A percentile compares a stretch with the other conserved stretches of the same genome.
These are phyloP conservation scores for Gorsachius goisagi DNA, from an alignment of 2,113 vertebrate genomes.

Conservation along the genomic window DNA sequence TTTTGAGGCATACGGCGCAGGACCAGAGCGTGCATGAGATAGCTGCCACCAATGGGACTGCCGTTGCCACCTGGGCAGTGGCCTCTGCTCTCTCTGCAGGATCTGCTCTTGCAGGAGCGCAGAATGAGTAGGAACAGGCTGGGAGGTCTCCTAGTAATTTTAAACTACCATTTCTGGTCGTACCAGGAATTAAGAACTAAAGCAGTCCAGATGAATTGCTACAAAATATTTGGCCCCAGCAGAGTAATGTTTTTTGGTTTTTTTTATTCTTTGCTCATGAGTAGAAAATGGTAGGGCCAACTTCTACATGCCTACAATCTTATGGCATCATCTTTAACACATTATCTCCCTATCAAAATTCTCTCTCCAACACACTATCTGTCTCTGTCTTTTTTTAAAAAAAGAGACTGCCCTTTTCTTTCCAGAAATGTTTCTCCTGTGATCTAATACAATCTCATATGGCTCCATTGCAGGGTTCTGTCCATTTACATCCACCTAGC, in stretches of 20 bases:
- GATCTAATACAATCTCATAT: rapidly evolving
- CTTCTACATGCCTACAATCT: background rate
- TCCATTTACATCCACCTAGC: background rate
- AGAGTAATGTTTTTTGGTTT: background rate
- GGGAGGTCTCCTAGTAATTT: background rate
- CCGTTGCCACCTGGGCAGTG: background rate
- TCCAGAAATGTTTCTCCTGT: background rate
- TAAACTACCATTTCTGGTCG: background rate
- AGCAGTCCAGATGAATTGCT: background rate
- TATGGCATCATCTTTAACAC: background rate
- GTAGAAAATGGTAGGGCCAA: background rate
- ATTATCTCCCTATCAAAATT: background rate
- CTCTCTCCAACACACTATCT: background rate
- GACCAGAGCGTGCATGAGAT: rapidly evolving
- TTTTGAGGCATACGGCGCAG: rapidly evolving
- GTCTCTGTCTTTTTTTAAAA: background rate
- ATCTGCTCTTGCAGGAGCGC: background rate
- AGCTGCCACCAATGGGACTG: background rate
- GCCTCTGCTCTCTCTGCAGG: background rate
- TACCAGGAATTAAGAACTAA: background rate
- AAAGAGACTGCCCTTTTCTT: background rate
- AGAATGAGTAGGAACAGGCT: background rate
- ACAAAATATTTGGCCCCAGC: background rate
- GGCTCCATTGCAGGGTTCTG: background rate
- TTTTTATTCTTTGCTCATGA: background rate